Percentiles rank a stretch among this genome's conserved stretches.
phyloP scores from a whole-genome alignment of 2,113 vertebrate genomes.

The Gadus chalcogrammus region DNA sequence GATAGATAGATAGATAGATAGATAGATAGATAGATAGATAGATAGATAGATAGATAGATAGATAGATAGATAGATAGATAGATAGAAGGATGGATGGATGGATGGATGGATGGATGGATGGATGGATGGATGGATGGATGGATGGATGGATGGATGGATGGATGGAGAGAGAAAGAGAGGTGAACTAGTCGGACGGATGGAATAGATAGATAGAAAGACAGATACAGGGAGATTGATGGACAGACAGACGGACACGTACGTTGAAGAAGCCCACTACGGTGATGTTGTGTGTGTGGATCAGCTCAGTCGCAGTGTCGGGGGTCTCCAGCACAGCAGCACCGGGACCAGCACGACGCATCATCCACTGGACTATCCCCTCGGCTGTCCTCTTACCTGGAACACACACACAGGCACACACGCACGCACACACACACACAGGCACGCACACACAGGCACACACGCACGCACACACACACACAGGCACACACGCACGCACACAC shows the following conservation, averaged over 20 bases:
- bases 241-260: slow-evolving; percentile 55
- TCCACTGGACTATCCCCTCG: slow-evolving; percentile 76
- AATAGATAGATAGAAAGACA: neutral
- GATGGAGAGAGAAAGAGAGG: neutral
- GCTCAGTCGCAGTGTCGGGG: slow-evolving; percentile 20
- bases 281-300: slow-evolving; percentile 65
- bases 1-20: neutral
- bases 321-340: slow-evolving; percentile 64
- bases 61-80: neutral
- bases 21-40: neutral
- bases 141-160: neutral
- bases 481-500: neutral
- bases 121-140: neutral
- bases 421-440: slow-evolving; percentile 5
- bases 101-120: neutral
- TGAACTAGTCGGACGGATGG: neutral
- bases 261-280: slow-evolving; percentile 84
- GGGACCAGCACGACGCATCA: slow-evolving; percentile 72
- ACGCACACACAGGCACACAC: neutral
- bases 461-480: slow-evolving; percentile 6
- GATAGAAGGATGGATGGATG: neutral
- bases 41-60: neutral
- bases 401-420: slow-evolving; percentile 14
- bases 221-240: neutral
- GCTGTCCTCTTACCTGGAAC: slow-evolving; percentile 71